Percentiles rank a stretch among this genome's conserved stretches.
phyloP scores from a whole-genome alignment of 2,113 vertebrate species.

The Pampusana beccarii region DNA sequence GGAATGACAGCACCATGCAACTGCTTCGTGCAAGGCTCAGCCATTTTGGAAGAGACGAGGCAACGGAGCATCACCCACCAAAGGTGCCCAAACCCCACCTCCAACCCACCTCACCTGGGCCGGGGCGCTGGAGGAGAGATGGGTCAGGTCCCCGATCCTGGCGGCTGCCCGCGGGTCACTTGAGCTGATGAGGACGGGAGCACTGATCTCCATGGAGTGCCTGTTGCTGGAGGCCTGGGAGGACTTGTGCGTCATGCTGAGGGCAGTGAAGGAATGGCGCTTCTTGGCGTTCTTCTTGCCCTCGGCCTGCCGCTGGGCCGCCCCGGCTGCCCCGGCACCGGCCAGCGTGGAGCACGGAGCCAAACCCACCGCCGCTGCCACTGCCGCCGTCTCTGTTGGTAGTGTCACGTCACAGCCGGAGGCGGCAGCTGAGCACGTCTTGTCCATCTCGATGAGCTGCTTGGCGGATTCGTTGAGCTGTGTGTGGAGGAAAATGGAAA shows the following conservation, averaged over 20 bases:
- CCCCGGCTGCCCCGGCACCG: slow-evolving; percentile 71
- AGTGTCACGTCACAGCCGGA: slow-evolving; percentile 78
- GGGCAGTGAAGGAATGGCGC: slow-evolving; percentile 93
- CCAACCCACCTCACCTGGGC: slow-evolving; percentile 74
- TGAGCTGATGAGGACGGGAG: slow-evolving; percentile 95
- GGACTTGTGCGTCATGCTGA: slow-evolving; percentile 93
- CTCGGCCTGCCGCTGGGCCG: slow-evolving; percentile 83
- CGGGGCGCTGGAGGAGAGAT: slow-evolving; percentile 82
- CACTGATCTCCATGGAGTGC: slow-evolving; percentile 98
- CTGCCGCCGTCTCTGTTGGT: neutral
- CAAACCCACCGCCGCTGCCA: neutral
- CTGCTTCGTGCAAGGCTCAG: fast-evolving
- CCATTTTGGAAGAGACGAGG: neutral
- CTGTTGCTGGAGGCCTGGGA: slow-evolving; percentile 90
- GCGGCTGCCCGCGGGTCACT: slow-evolving; percentile 92
- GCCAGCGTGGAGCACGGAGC: slow-evolving; percentile 72
- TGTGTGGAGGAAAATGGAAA: neutral
- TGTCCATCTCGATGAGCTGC: slow-evolving; percentile 97
- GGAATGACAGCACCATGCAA: fast-evolving
- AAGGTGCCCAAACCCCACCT: neutral
- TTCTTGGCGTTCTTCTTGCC: slow-evolving; percentile 99
- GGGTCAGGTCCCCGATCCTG: slow-evolving; percentile 86
- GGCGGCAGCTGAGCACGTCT: slow-evolving; percentile 71
- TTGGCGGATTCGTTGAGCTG: slow-evolving; percentile 97
- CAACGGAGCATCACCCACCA: fast-evolving